phyloP scores from a whole-genome alignment of 2,113 vertebrate species.

The Hippocampus mohnikei region DNA sequence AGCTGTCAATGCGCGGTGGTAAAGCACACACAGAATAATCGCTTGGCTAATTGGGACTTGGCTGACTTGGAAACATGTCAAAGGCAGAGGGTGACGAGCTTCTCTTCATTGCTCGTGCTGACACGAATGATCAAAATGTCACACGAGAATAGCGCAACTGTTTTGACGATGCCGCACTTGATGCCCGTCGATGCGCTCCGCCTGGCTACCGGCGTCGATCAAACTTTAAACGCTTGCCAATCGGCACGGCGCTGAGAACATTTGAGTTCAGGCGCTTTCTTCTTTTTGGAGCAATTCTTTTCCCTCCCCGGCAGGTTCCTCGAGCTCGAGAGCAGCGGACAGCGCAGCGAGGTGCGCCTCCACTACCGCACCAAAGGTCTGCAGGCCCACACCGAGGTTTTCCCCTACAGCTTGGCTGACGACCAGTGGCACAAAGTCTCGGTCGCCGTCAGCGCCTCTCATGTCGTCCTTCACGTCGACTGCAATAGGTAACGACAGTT shows the following conservation, averaged over 20 bases:
- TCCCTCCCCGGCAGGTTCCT: constrained; percentile 76
- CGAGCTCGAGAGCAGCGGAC: constrained; percentile 95
- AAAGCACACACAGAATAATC: neutral
- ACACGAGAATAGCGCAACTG: constrained; percentile 10
- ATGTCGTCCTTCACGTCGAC: constrained; percentile 89
- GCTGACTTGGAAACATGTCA: neutral
- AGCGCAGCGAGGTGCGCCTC: constrained; percentile 91
- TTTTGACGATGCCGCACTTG: constrained; percentile 46
- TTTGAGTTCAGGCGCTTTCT: constrained; percentile 6
- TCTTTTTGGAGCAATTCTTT: neutral
- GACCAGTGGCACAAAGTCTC: constrained; percentile 96
- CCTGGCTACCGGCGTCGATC: constrained; percentile 35
- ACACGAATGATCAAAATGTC: neutral
- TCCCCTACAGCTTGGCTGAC: constrained; percentile 93
- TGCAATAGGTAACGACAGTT: constrained; percentile 84
- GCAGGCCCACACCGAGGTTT: constrained; percentile 88
- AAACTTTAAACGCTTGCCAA: constrained; percentile 29
- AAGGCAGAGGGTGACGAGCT: constrained; percentile 49
- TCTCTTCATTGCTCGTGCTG: constrained; percentile 62
- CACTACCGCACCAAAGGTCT: constrained; percentile 87
- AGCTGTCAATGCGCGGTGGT: neutral
- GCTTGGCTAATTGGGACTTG: neutral
- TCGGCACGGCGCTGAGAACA: constrained; percentile 10
- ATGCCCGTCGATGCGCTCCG: constrained; percentile 16
- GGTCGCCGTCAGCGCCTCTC: constrained; percentile 90